Percentiles rank a stretch among this genome's conserved stretches.
Conservation (phyloP, 1,140 invertebrate genomes). For the Eupeodes corollae region DNA sequence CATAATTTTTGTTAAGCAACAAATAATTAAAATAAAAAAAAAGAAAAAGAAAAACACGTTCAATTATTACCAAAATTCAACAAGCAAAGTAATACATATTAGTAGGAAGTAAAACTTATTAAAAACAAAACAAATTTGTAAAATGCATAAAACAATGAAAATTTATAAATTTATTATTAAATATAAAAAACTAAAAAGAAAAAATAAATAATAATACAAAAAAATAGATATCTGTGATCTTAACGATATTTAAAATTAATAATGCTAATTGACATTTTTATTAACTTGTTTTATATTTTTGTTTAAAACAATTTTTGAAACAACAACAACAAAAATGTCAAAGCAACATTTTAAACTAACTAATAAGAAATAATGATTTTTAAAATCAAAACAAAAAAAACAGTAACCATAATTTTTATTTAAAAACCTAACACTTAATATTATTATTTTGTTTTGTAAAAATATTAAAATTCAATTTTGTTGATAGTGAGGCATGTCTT, state of each 20-base stretch:
- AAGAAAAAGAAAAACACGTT: too few species aligned
- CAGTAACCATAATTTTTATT: too few species aligned
- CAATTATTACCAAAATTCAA: too few species aligned
- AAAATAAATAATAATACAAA: conserved; percentile 7
- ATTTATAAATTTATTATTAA: too few species aligned
- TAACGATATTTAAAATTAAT: conserved; percentile 28
- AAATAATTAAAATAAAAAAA: too few species aligned
- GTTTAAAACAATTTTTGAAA: not conserved
- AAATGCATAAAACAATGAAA: not conserved
- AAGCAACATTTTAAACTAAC: not conserved
- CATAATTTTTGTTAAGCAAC: too few species aligned
- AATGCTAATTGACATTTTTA: too few species aligned
- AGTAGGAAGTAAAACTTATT: not conserved
- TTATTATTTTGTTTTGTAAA: too few species aligned
- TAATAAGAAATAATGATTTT: not conserved
- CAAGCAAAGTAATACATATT: not conserved
- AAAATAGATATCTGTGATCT: conserved; percentile 39
- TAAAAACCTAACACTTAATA: too few species aligned
- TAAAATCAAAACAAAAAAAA: too few species aligned
- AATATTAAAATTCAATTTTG: too few species aligned
- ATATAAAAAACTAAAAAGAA: conserved; percentile 12
- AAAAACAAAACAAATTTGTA: not conserved
- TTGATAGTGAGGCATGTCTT: too few species aligned
- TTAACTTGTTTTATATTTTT: not conserved
- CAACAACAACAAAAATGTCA: not conserved